These are phyloP conservation scores for Numida meleagris DNA, from an alignment of 2,113 vertebrate species.

Conservation along the genomic window DNA sequence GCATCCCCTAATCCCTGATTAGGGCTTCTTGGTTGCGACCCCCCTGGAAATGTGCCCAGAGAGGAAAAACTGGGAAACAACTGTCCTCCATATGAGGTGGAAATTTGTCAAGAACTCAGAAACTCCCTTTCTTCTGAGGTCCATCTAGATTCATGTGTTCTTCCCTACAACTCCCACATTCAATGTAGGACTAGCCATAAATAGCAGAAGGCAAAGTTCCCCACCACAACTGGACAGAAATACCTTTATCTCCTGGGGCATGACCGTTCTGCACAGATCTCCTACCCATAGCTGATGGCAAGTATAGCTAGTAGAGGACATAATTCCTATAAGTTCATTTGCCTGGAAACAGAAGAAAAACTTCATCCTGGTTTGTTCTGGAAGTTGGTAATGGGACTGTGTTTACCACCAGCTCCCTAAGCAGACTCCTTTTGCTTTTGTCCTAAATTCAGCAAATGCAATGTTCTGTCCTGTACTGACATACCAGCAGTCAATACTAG, in stretches of 20 bases:
- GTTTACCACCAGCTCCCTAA: neutral
- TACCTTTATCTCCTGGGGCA: neutral
- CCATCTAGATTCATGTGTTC: neutral
- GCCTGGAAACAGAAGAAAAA: neutral
- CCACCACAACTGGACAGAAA: fast-evolving
- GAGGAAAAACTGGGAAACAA: neutral
- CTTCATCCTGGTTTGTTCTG: fast-evolving
- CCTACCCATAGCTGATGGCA: neutral
- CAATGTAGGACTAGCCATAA: neutral
- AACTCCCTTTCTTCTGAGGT: neutral
- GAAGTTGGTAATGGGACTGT: neutral
- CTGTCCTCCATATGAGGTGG: no score
- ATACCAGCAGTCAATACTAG: neutral
- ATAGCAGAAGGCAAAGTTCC: neutral
- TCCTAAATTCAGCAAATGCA: neutral
- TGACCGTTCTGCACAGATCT: neutral
- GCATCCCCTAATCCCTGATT: neutral
- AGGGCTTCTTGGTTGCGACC: neutral
- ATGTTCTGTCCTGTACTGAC: neutral
- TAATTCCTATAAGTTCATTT: neutral
- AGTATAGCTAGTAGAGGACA: neutral
- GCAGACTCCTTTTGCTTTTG: neutral
- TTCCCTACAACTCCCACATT: neutral
- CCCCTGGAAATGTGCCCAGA: neutral
- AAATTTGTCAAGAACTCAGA: neutral